Base-by-base conservation (phyloP, 2,888 invertebrate genomes). In the Erpobdella octoculata region DNA sequence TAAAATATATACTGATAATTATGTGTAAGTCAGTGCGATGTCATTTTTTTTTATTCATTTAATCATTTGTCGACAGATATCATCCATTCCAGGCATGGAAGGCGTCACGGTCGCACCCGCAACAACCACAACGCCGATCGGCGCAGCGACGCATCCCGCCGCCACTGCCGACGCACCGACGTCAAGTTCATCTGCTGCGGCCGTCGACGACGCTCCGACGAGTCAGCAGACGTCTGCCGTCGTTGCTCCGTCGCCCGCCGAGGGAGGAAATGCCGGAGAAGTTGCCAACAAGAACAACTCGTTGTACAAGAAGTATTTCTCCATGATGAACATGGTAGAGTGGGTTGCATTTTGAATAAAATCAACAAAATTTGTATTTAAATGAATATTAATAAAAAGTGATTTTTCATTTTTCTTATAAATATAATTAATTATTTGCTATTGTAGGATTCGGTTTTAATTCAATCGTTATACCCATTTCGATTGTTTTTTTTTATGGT, bases 231-330 rank as follows among this genome's bases (percentile, higher is more conserved):
- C 6, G 6, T 58, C 58, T 58, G 58, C n/a, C 21, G 8, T 5
- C 6, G 5, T 18, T 8, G 28, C 28, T 58, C n/a, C 58, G 28
- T 25, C 6, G n/a, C n/a, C n/a, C n/a, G n/a, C 21, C 6, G 5
- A 1, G 5, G 53, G 28, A 8, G 65, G 6, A 2, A 38, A n/a
- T 25, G 35, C 21, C 12, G 35, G 2, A 15, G 35, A 41, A 4
- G 21, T 67, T 12, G 25, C 46, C 21, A 67, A 67, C 38, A 67
- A 46, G 46, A 41, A 46, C 46, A 67, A 67, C 46, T 46, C 67
- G 9, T 8, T 67, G 4, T 67, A 67, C 21, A 67, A 67, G 33
- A 67, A 33, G 41, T 67, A 67, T 31, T 67, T 67, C 41, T 33
- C 25, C 46, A 67, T 67, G 67, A 6, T 67, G 8, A 67, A 31